Evolutionary conservation across 2,113 vertebrate species (phyloP).

Genomic region (Peromyscus maniculatus): DNA sequence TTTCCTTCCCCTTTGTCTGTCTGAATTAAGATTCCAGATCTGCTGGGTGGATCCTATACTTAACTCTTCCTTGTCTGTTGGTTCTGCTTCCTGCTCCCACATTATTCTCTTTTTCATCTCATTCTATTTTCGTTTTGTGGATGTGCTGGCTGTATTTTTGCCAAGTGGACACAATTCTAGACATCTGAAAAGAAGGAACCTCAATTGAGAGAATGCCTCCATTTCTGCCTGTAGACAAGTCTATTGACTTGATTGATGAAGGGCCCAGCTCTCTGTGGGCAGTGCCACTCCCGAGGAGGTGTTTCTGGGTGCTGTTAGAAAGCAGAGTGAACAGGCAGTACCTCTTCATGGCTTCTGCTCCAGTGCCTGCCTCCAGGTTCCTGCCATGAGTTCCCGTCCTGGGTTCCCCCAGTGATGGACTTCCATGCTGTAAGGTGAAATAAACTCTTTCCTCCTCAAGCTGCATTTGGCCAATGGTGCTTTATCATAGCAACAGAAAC

Average conservation of each 20-base stretch:
- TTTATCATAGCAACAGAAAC: background rate
- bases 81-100: background rate
- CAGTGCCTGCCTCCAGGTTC: background rate
- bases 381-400: background rate
- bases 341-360: background rate
- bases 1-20: background rate
- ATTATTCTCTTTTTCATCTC: background rate
- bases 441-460: background rate
- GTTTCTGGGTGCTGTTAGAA: background rate
- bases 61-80: background rate
- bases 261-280: background rate
- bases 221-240: background rate
- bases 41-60: background rate
- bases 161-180: background rate
- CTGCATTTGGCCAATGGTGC: background rate
- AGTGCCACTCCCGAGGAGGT: background rate
- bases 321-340: background rate
- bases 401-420: background rate
- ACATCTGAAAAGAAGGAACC: background rate
- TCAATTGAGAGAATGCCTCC: background rate
- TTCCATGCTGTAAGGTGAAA: background rate
- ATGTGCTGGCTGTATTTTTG: background rate
- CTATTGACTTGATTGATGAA: background rate
- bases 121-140: conserved; percentile 9
- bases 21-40: background rate